Conservation (phyloP, 2,888 invertebrate species). For the Zaprionus bogoriensis region DNA sequence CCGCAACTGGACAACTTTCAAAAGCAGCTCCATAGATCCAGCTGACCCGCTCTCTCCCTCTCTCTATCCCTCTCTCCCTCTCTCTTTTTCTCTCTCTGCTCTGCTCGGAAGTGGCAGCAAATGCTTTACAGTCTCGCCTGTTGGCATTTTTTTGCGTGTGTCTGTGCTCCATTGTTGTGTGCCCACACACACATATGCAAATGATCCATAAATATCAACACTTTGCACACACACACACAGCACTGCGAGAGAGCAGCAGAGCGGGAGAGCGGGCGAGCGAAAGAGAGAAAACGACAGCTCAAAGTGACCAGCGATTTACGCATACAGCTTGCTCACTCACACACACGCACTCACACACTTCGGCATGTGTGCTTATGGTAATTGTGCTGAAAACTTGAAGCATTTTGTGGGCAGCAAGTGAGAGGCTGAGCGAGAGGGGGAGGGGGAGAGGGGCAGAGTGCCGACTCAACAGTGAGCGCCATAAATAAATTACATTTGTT, state of each 20-base stretch:
- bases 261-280: background rate
- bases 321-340: constrained; percentile 13
- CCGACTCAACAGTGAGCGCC: too few species aligned
- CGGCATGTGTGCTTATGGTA: constrained; percentile 68
- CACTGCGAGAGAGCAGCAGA: background rate
- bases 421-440: constrained; percentile 23
- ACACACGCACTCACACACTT: constrained; percentile 12
- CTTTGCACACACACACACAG: constrained; percentile 34
- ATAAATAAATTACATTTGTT: constrained; percentile 76
- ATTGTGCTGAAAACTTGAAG: constrained; percentile 76
- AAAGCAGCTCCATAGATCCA: constrained; percentile 67
- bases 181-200: constrained; percentile 67
- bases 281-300: constrained; percentile 53
- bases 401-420: constrained; percentile 54
- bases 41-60: background rate
- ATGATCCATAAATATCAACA: constrained; percentile 78
- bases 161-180: constrained; percentile 29
- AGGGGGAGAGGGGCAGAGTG: constrained; percentile 3
- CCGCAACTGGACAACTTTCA: constrained; percentile 78
- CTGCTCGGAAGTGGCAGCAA: constrained; percentile 71
- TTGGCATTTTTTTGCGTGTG: constrained; percentile 56
- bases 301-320: constrained; percentile 72
- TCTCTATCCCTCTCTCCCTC: background rate
- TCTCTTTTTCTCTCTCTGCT: background rate
- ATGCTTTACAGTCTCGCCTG: constrained; percentile 75